Base-by-base conservation (phyloP, 2,888 invertebrate species). In the Drosophila quasianomalipes region DNA sequence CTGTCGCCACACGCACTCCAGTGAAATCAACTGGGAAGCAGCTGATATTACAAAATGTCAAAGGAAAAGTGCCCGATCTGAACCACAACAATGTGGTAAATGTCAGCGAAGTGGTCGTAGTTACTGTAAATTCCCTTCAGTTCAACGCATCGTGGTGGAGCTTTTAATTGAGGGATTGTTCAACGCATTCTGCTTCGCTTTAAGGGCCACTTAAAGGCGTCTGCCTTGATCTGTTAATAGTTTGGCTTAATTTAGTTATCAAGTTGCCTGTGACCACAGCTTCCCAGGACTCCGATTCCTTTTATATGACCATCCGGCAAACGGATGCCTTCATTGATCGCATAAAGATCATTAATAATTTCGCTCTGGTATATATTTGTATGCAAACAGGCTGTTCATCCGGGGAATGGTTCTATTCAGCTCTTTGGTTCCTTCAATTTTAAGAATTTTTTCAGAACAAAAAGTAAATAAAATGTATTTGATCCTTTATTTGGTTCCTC, bases 401-500 rank as follows among this genome's bases (percentile, higher is more conserved):
- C 9, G 9, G 39, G 9, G 39, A 39, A 19, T 19, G 19, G 9
- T 39, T 39, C 9, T 39, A 39, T 39, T 19, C 39, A 19, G 39
- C 9, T 4, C 9, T 19, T 39, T 19, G 39, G n/a, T 41, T 41
- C n/a, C 4, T n/a, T 41, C 2, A n/a, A 41, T 41, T 10, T 41
- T n/a, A 2, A 2, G n/a, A 4, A 10, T 1, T n/a, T 41, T 41
- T 6, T 37, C 16, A 7, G 37, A 37, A 37, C 37, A 6, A 6
- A 37, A 37, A 19, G 16, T 37, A 19, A 19, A 41, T 10, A 55
- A 49, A 19, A 39, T 51, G 35, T 19, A 57, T 63, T 52, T 64
- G 16, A 35, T 59, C 47, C 51, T 65, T 68, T 77, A 64, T 77
- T 76, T 77, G 59, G 52, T 64, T 49, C 51, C 33, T 37, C 28